Percentiles rank a stretch among this genome's conserved stretches.
Evolutionary conservation across 35 echinoderm and acorn worm species (phyloP).

Genomic region (Patiria miniata): DNA sequence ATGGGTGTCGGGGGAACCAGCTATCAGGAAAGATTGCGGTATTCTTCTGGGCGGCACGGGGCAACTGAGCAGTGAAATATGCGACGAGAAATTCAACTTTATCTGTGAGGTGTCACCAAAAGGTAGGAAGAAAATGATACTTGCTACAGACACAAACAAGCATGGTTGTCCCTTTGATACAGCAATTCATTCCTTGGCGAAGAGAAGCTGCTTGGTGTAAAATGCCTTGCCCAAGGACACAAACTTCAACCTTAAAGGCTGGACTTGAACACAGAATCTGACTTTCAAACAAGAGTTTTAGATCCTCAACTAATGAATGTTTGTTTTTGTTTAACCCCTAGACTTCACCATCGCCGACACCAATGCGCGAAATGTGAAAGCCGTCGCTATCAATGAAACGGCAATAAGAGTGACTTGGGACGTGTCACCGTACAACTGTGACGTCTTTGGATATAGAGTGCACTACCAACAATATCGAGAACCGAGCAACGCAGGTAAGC

Average conservation of each 20-base stretch:
- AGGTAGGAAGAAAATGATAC: constrained; percentile 42
- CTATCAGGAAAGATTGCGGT: constrained; percentile 62
- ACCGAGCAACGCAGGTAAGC: not conserved
- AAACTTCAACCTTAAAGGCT: no score
- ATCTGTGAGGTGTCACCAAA: constrained; percentile 79
- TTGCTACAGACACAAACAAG: not conserved
- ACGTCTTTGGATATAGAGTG: constrained; percentile 67
- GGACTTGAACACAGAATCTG: no score
- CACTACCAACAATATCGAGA: constrained; percentile 2
- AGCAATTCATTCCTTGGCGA: no score
- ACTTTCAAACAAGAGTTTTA: no score
- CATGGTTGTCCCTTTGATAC: not conserved
- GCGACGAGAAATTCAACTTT: constrained; percentile 52
- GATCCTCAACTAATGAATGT: no score
- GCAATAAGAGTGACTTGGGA: constrained; percentile 67
- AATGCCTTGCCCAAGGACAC: no score
- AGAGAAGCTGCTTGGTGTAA: no score
- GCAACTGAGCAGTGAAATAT: constrained; percentile 42
- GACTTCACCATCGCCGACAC: constrained; percentile 67
- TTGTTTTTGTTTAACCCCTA: not conserved
- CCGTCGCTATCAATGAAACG: not conserved
- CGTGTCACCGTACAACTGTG: constrained; percentile 55
- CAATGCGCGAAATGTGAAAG: constrained; percentile 56
- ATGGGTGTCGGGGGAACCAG: constrained; percentile 75
- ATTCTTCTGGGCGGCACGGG: constrained; percentile 37